Base-by-base conservation (phyloP, 2,113 vertebrate genomes). In the Gadus chalcogrammus region DNA sequence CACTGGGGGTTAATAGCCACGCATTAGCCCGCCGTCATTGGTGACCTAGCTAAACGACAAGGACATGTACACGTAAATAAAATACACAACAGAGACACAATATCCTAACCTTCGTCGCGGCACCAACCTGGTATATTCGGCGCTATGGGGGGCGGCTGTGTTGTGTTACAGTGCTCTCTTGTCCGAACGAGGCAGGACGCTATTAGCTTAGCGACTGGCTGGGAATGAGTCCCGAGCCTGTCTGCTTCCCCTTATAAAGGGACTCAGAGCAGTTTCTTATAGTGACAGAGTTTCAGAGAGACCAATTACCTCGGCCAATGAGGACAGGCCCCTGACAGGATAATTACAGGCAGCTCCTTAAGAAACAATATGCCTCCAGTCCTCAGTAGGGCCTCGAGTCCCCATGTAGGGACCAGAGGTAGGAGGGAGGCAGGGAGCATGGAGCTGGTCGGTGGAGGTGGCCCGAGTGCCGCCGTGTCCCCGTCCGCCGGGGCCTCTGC, bases 271-370 rank as follows among this genome's bases (percentile, higher is more conserved):
- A 71, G 71, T 82, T 87, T 84, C 76, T 88, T 78, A 84, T 86
- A 74, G 75, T 79, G 84, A 85, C 86, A 82, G 74, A 82, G 73
- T 88, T 89, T 88, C 85, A 88, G 83, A 77, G 67, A 85, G 84
- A 75, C 76, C 83, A 87, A 89, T 91, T 90, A 89, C 85, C 81
- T 80, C 75, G 75, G 79, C 84, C 84, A 87, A 90, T 88, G 83
- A 88, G 84, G 80, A 87, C 77, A 85, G 85, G 80, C 82, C 82
- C 88, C 80, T 91, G 88, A 91, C 88, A 90, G 79, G 73, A 78
- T 90, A 88, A 90, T 90, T 87, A 84, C 83, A 82, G 74, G 76
- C 82, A 85, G 81, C 73, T 69, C 74, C 74, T 77, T 65, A 75
- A 35, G 82, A 78, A 66, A 79, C 75, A 79, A 84, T 78, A 82